Base-by-base conservation (phyloP, 2,888 invertebrate species). In the Gerris lacustris region DNA sequence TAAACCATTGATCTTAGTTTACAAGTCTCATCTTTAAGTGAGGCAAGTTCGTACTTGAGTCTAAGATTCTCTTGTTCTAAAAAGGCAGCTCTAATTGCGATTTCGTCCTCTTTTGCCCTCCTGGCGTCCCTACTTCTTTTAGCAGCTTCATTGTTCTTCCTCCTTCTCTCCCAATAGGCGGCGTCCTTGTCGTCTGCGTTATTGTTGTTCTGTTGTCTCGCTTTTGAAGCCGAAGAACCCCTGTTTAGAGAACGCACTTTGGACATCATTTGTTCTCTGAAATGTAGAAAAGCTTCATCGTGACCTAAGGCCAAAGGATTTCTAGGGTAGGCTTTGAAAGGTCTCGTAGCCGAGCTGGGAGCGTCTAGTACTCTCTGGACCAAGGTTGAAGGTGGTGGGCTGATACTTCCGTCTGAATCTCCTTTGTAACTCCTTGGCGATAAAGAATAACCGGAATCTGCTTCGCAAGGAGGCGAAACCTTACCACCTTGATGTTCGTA, bases 111-210 rank as follows among this genome's bases (percentile, higher is more conserved):
- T 77, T 96, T 92, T 66, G 91, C 87, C 76, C 94, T 85, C 72
- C 97, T 84, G 0, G 94, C 88, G 78, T 97, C 96, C 5, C 97
- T 84, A 0, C 95, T 96, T 76, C 74, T 86, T 80, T 97, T 97
- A 0, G 97, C 97, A 0, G 97, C 96, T 74, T 90, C 92, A 79
- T 97, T 97, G 80, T 97, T 97, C 79, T 94, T 92, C 75, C 91
- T 86, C 9, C 96, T 82, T 71, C 94, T 86, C 77, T 92, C 94
- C 83, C 90, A 89, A 79, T 97, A 97, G 0, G 90, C 87, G 5
- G 90, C 90, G 79, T 95, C 94, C 77, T 91, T 85, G 70, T 67
- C 72, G 44, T 71, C 70, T 6, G 45, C 18, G 68, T 74, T 73
- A 81, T 77, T 55, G 31, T 64, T 64, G 31, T 64, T 64, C 18